Conservation (phyloP, 1,140 invertebrate species). For the Drosophila rufa region DNA sequence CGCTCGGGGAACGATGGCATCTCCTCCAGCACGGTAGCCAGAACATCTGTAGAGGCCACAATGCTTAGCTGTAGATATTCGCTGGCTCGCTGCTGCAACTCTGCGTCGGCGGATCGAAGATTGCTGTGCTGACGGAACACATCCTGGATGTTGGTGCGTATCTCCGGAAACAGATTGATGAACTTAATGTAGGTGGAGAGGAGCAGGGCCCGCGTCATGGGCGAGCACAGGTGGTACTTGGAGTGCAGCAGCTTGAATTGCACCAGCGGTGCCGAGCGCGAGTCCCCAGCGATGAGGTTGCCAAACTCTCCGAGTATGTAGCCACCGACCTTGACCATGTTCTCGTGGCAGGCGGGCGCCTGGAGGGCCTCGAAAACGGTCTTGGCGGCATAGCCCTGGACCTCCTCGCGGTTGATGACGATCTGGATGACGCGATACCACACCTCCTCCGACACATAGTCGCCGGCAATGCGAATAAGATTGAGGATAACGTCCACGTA, state of each 20-base stretch:
- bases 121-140: conserved; percentile 98
- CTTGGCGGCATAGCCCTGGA: conserved; percentile 99
- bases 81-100: conserved; percentile 98
- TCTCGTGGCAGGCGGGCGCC: conserved; percentile 99
- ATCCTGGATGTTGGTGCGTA: conserved; percentile 98
- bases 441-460: conserved; percentile 99
- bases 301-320: conserved; percentile 99
- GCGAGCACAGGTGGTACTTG: conserved; percentile 99
- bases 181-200: conserved; percentile 99
- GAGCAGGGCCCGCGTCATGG: conserved; percentile 97
- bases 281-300: conserved; percentile 99
- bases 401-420: conserved; percentile 99
- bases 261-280: conserved; percentile 96
- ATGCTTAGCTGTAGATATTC: conserved; percentile 99
- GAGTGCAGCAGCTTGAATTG: conserved; percentile 99
- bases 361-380: conserved; percentile 99
- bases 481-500: conserved; percentile 99
- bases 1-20: conserved; percentile 99
- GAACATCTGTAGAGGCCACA: conserved; percentile 97
- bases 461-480: conserved; percentile 99
- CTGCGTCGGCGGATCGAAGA: conserved; percentile 98
- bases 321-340: conserved; percentile 99
- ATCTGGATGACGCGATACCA: conserved; percentile 99
- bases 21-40: conserved; percentile 99
- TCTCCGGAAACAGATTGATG: conserved; percentile 99